phyloP scores from a whole-genome alignment of 2,113 vertebrate species.

The Callipepla squamata region DNA sequence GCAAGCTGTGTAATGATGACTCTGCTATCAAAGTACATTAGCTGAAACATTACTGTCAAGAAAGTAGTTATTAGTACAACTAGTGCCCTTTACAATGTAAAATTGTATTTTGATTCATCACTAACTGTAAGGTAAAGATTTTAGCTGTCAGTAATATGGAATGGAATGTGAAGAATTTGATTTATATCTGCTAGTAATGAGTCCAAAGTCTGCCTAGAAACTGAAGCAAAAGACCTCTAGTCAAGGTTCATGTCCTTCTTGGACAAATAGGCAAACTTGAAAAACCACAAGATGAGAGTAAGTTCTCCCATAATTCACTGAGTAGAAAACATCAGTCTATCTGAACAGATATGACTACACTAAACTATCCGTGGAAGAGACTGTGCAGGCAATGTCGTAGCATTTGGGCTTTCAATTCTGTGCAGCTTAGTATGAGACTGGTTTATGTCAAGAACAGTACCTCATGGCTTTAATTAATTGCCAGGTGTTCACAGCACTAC shows the following conservation, averaged over 20 bases:
- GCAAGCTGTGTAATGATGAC: background rate
- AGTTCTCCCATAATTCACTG: slow-evolving; percentile 1
- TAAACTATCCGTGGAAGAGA: background rate
- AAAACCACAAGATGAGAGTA: background rate
- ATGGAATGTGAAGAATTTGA: slow-evolving; percentile 17
- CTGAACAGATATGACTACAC: background rate
- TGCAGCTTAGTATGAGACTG: background rate
- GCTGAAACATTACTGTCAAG: background rate
- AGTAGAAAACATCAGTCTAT: background rate
- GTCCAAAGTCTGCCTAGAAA: slow-evolving; percentile 1
- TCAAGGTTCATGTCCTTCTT: slow-evolving; percentile 8
- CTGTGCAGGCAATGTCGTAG: background rate
- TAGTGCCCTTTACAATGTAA: background rate
- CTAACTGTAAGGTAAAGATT: background rate
- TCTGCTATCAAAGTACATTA: background rate
- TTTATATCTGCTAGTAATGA: background rate
- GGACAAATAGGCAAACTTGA: background rate
- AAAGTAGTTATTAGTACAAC: background rate
- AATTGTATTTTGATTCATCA: slow-evolving; percentile 24
- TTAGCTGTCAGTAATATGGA: background rate
- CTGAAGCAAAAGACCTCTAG: background rate
- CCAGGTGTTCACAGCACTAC: slow-evolving; percentile 48
- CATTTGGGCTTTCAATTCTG: slow-evolving; percentile 32
- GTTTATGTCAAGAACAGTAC: slow-evolving; percentile 32
- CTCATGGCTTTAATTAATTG: slow-evolving; percentile 52